Percentiles rank a stretch among this genome's conserved stretches.
Evolutionary conservation across 2,888 invertebrate species (phyloP).

Genomic region (Pandemis heparana): DNA sequence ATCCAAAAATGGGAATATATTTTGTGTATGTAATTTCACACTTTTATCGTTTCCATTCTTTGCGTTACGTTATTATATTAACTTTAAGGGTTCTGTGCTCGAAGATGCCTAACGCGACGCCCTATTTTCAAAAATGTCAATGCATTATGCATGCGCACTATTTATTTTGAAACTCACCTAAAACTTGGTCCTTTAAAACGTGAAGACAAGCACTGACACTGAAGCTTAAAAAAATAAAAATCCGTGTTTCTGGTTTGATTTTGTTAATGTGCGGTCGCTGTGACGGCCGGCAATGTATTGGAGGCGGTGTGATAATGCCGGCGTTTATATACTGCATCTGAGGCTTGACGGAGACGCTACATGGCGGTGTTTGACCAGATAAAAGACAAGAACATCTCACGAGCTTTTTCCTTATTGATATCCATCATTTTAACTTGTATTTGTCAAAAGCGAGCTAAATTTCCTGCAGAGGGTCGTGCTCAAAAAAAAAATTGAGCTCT

Average conservation of each 20-base stretch:
- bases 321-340: conserved; percentile 72
- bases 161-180: conserved; percentile 68
- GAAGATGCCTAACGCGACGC: not conserved
- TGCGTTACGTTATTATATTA: not conserved
- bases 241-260: conserved; percentile 54
- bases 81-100: not conserved
- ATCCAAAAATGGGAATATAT: not conserved
- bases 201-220: conserved; percentile 72
- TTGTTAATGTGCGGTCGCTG: conserved; percentile 71
- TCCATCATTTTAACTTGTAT: conserved; percentile 33
- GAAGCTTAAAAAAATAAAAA: conserved; percentile 56
- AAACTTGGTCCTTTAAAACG: conserved; percentile 68
- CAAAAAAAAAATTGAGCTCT: conserved; percentile 11
- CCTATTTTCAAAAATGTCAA: conserved; percentile 10
- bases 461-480: conserved; percentile 19
- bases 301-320: conserved; percentile 70
- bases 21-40: not conserved
- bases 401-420: conserved; percentile 40
- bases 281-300: conserved; percentile 81
- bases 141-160: not conserved
- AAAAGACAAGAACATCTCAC: conserved; percentile 32
- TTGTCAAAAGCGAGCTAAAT: conserved; percentile 19
- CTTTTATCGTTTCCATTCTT: not conserved
- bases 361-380: conserved; percentile 53
- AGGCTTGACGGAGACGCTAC: conserved; percentile 67